These are phyloP conservation scores for Babylonia areolata DNA, from an alignment of 1,140 invertebrate genomes.

Conservation along the genomic window DNA sequence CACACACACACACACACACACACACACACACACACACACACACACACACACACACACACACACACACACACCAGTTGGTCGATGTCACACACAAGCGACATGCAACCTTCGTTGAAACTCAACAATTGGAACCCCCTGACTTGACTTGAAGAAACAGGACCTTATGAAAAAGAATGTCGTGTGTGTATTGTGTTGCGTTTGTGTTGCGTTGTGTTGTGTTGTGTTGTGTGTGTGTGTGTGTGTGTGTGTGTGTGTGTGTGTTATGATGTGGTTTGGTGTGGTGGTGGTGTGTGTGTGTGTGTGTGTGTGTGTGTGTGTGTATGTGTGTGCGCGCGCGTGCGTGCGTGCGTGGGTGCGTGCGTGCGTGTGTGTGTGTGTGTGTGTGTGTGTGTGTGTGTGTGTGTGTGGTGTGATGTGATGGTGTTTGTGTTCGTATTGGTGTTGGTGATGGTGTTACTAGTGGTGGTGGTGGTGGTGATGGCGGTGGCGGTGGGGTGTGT, in stretches of 20 bases:
- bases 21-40: too few relatives aligned
- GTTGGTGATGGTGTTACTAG: too few relatives aligned
- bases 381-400: not conserved
- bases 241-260: slow-evolving; percentile 5
- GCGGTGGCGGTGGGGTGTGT: too few relatives aligned
- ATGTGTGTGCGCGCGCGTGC: not conserved
- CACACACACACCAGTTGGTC: not conserved
- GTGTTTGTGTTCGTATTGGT: not conserved
- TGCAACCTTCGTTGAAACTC: too few relatives aligned
- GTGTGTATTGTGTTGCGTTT: too few relatives aligned
- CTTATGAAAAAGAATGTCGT: too few relatives aligned
- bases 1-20: too few relatives aligned
- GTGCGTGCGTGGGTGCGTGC: not conserved
- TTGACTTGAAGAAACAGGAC: too few relatives aligned
- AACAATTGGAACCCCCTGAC: too few relatives aligned
- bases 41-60: too few relatives aligned
- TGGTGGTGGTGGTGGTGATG: too few relatives aligned
- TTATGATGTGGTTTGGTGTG: not conserved
- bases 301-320: not conserved
- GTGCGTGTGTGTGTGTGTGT: not conserved
- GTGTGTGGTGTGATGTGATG: not conserved
- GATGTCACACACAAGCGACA: too few relatives aligned
- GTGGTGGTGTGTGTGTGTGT: not conserved
- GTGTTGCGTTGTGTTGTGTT: not conserved
- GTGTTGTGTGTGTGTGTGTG: not conserved